A percentile compares a stretch with the other conserved stretches of the same genome.
These are phyloP conservation scores for Euspilapteryx auroguttella DNA, from an alignment of 2,888 invertebrate genomes.

Conservation along the genomic window DNA sequence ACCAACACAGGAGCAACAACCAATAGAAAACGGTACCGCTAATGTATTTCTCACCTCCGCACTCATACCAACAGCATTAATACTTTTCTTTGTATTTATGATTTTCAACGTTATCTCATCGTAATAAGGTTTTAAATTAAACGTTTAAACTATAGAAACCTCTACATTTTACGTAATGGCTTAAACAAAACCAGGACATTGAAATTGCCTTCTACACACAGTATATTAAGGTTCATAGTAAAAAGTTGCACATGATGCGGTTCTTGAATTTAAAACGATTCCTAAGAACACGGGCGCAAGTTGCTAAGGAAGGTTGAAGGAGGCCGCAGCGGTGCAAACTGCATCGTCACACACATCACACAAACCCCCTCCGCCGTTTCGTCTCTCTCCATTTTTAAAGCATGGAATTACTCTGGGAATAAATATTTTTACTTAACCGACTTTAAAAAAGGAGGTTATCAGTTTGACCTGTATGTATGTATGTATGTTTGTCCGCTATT, in stretches of 20 bases:
- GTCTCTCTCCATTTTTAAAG: conserved; percentile 12
- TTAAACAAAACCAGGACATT: no score
- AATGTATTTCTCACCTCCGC: conserved; percentile 64
- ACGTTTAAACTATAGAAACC: no score
- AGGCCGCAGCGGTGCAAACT: conserved; percentile 55
- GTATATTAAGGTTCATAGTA: no score
- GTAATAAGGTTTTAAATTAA: neutral
- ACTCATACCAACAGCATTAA: conserved; percentile 50
- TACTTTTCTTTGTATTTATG: conserved; percentile 34
- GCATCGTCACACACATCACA: conserved; percentile 39
- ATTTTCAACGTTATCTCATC: conserved; percentile 8
- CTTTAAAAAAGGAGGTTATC: no score
- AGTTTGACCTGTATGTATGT: no score
- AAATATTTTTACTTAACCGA: no score
- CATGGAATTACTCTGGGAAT: no score
- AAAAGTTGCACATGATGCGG: no score
- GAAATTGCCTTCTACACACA: no score
- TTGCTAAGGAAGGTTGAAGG: conserved; percentile 53
- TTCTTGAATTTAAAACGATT: conserved; percentile 61
- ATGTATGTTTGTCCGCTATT: no score
- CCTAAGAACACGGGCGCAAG: conserved; percentile 58
- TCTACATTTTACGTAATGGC: conserved; percentile 41
- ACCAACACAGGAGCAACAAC: conserved; percentile 60
- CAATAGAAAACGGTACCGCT: conserved; percentile 61
- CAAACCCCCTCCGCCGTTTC: conserved; percentile 18